Conservation (phyloP, 2,888 invertebrate genomes). For the Cheilosia variabilis region DNA sequence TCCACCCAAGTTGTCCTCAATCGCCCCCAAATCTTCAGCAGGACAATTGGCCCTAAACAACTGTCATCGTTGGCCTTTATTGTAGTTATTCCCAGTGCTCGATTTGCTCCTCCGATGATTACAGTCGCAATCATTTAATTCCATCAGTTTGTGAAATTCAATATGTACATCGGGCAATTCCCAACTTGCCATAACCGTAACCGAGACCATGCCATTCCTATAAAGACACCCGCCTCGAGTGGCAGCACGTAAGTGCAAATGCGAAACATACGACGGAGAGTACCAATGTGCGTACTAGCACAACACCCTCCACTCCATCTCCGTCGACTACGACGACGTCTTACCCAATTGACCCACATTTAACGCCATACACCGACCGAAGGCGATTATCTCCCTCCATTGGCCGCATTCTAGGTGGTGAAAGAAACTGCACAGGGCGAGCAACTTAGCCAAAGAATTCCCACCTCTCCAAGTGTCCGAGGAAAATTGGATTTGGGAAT, state of each 20-base stretch:
- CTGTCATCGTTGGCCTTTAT: constrained; percentile 15
- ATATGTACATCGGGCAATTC: constrained; percentile 28
- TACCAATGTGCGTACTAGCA: constrained; percentile 31
- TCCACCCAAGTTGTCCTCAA: neutral
- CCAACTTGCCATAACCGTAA: constrained; percentile 33
- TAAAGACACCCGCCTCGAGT: neutral
- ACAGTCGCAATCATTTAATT: constrained; percentile 47
- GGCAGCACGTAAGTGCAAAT: constrained; percentile 19
- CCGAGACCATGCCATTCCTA: neutral
- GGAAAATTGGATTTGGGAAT: constrained; percentile 59
- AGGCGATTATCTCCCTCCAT: constrained; percentile 52
- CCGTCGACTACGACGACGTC: constrained; percentile 5
- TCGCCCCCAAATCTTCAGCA: neutral
- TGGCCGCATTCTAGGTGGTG: constrained; percentile 9
- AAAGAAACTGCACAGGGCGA: constrained; percentile 30
- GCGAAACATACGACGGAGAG: neutral
- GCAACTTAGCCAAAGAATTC: constrained; percentile 17
- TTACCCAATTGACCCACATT: constrained; percentile 65
- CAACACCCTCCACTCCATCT: neutral
- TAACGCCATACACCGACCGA: constrained; percentile 33
- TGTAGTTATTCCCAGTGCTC: constrained; percentile 22
- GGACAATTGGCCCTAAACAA: constrained; percentile 22
- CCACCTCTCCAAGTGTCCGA: constrained; percentile 42
- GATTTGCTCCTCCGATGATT: constrained; percentile 22
- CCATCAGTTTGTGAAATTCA: constrained; percentile 38